phyloP scores from a whole-genome alignment of 2,113 vertebrate genomes.

The Eptesicus fuscus region DNA sequence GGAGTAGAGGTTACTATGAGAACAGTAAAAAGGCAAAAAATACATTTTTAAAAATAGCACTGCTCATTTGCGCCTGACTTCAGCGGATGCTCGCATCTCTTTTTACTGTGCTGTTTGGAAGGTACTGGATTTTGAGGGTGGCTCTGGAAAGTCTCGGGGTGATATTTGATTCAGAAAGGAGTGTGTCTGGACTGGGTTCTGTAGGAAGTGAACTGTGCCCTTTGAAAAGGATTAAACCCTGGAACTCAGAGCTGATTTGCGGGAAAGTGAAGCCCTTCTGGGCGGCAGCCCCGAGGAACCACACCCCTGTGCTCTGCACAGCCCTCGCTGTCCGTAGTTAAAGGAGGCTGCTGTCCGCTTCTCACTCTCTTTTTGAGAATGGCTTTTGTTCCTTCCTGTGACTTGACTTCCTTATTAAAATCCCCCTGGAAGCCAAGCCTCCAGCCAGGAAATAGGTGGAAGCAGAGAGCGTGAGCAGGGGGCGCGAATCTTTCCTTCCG shows the following conservation, averaged over 20 bases:
- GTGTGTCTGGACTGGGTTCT: background rate
- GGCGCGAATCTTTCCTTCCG: background rate
- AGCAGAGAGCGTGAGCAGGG: background rate
- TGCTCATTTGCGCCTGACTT: too few species aligned
- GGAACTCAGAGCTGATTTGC: background rate
- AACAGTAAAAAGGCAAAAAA: background rate
- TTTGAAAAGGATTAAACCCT: slow-evolving; percentile 35
- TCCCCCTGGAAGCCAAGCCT: background rate
- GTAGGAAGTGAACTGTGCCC: background rate
- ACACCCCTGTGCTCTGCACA: accelerated
- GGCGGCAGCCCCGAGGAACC: background rate
- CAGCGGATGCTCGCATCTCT: background rate
- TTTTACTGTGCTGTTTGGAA: background rate
- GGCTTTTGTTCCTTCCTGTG: background rate
- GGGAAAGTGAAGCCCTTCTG: background rate
- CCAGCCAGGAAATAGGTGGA: background rate
- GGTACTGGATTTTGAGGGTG: background rate
- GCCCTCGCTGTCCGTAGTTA: slow-evolving; percentile 6
- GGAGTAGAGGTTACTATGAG: background rate
- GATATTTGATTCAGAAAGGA: slow-evolving; percentile 5
- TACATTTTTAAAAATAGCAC: background rate
- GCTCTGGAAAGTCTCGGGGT: background rate
- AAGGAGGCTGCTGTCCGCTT: background rate
- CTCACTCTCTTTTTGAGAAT: background rate
- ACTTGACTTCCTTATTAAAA: background rate